Evolutionary conservation across 2,888 invertebrate genomes (phyloP).

Genomic region (Melanchra persicariae): DNA sequence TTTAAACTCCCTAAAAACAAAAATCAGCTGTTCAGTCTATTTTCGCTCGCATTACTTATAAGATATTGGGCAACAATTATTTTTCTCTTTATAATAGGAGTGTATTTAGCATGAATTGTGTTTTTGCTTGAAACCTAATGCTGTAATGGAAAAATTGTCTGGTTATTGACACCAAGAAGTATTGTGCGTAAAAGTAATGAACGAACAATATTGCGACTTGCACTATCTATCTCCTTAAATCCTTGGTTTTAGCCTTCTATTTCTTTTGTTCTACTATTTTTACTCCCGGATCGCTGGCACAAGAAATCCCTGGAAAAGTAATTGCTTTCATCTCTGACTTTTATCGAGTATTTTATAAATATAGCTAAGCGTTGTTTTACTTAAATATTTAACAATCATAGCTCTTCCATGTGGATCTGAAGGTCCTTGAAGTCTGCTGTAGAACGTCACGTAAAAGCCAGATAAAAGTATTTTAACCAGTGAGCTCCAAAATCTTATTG

Average conservation of each 20-base stretch:
- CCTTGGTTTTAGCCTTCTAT: conserved; percentile 4
- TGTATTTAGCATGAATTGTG: too few species aligned
- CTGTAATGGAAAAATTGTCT: too few species aligned
- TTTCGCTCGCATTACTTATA: too few species aligned
- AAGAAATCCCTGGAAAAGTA: conserved; percentile 57
- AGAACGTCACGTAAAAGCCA: background rate
- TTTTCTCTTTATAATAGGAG: too few species aligned
- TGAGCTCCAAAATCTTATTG: too few species aligned
- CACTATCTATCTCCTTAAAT: conserved; percentile 10
- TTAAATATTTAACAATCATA: background rate
- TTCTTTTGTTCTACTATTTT: conserved; percentile 46
- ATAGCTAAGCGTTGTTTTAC: background rate
- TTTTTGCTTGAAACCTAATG: too few species aligned
- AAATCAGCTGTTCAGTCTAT: too few species aligned
- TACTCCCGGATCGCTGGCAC: conserved; percentile 33
- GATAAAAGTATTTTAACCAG: too few species aligned
- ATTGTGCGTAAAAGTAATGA: background rate
- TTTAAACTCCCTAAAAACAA: too few species aligned
- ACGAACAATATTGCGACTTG: background rate
- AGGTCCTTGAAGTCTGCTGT: background rate
- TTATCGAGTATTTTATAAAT: conserved; percentile 33
- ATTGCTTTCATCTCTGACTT: conserved; percentile 57
- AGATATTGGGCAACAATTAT: too few species aligned
- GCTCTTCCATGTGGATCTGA: background rate
- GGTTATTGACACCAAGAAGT: too few species aligned